Evolutionary conservation across 2,888 invertebrate genomes (phyloP), one percentile per base, ranked within the genome.

Genomic region (Chydorus sphaericus): DNA sequence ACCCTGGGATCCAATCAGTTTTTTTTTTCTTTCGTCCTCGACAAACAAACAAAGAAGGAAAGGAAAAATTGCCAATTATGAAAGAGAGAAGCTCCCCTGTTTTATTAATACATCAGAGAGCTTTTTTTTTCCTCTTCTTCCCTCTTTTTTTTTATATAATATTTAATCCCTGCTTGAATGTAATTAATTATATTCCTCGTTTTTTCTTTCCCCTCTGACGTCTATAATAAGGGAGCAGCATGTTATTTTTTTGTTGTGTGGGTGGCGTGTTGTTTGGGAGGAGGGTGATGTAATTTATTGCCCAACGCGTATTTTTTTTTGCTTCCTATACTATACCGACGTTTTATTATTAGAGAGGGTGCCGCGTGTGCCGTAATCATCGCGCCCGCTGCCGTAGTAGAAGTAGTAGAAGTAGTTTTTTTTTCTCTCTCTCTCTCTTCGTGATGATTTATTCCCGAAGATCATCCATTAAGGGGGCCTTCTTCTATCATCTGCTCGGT

Each of bases 91-190:
- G n/a, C n/a, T n/a, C n/a, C n/a, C n/a, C n/a, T n/a, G n/a, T n/a
- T n/a, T n/a, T n/a, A n/a, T n/a, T n/a, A n/a, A n/a, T n/a, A n/a
- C n/a, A n/a, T n/a, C n/a, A n/a, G n/a, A n/a, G n/a, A n/a, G n/a
- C n/a, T n/a, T n/a, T n/a, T n/a, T n/a, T n/a, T n/a, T n/a, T n/a
- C n/a, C n/a, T n/a, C n/a, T n/a, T n/a, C n/a, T n/a, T n/a, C n/a
- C n/a, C n/a, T n/a, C n/a, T n/a, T n/a, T n/a, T n/a, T n/a, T n/a
- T n/a, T n/a, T n/a, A n/a, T n/a, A n/a, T n/a, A n/a, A n/a, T n/a
- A n/a, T n/a, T n/a, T n/a, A n/a, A n/a, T n/a, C 44, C 23, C 39
- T 26, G 44, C 26, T 23, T 44, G 44, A 44, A 44, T 44, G 44
- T 44, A 44, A 44, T 44, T 44, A 44, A 44, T 44, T 44, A 44